These are phyloP conservation scores for Empis livida DNA, from an alignment of 2,888 invertebrate genomes.

Conservation along the genomic window DNA sequence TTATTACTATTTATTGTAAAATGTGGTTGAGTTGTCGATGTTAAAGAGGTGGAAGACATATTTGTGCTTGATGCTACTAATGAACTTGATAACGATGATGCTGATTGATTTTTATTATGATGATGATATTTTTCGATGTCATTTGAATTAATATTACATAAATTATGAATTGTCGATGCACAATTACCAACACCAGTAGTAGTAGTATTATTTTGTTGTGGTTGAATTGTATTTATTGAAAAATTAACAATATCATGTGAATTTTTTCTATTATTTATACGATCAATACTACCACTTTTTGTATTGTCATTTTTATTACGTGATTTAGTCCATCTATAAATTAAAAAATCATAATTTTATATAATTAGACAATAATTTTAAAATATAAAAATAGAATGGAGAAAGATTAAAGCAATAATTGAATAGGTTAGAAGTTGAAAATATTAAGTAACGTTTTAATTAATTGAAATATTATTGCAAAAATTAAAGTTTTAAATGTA, in stretches of 20 bases:
- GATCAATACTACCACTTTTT: slow-evolving; percentile 19
- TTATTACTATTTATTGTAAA: slow-evolving; percentile 1
- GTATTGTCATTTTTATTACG: too few species aligned
- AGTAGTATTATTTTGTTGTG: too few species aligned
- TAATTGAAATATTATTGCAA: too few species aligned
- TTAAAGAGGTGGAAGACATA: slow-evolving; percentile 8
- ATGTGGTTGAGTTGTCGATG: neutral
- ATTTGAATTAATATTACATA: slow-evolving; percentile 14
- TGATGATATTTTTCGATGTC: slow-evolving; percentile 20
- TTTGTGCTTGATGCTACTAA: slow-evolving; percentile 23
- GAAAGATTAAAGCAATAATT: too few species aligned
- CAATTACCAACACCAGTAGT: neutral
- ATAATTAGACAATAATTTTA: too few species aligned
- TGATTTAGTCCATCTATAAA: too few species aligned
- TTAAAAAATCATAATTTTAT: too few species aligned
- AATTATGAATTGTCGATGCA: slow-evolving; percentile 11
- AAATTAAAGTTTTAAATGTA: too few species aligned
- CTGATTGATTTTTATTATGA: slow-evolving; percentile 1
- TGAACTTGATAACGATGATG: slow-evolving; percentile 25
- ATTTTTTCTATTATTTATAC: slow-evolving; percentile 24
- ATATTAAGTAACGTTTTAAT: too few species aligned
- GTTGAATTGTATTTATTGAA: too few species aligned
- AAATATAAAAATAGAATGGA: too few species aligned
- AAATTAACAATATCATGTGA: neutral
- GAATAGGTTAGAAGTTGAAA: too few species aligned